Evolutionary conservation across 2,888 invertebrate genomes (phyloP).

Genomic region (Cremastinae sp.): DNA sequence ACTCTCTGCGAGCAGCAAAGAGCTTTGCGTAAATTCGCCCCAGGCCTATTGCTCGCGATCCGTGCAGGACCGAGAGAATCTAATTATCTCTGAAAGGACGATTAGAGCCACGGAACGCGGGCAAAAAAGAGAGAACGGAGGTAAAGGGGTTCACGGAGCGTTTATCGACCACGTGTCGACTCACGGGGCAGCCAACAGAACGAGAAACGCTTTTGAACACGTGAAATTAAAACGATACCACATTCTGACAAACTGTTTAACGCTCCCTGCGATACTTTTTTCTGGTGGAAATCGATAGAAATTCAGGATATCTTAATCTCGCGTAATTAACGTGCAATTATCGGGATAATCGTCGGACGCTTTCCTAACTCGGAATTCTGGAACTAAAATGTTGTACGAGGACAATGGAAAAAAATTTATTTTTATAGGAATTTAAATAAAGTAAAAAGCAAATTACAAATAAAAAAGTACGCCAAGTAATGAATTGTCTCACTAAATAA

Average conservation of each 20-base stretch:
- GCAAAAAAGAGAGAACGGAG: neutral
- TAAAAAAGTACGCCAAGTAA: too few species aligned
- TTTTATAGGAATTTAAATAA: too few species aligned
- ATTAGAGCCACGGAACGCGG: slow-evolving; percentile 37
- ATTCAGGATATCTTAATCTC: slow-evolving; percentile 35
- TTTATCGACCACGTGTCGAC: slow-evolving; percentile 38
- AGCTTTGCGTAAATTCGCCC: slow-evolving; percentile 19
- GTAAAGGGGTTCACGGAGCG: neutral
- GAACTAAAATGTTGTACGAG: too few species aligned
- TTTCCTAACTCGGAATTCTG: too few species aligned
- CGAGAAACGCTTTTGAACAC: too few species aligned
- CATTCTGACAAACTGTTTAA: too few species aligned
- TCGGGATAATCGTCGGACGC: too few species aligned
- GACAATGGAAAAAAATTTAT: too few species aligned
- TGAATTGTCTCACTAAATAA: too few species aligned
- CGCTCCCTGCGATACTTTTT: too few species aligned
- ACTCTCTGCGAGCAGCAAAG: neutral
- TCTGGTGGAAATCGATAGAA: slow-evolving; percentile 1
- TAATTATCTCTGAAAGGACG: slow-evolving; percentile 54
- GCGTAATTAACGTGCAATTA: slow-evolving; percentile 48
- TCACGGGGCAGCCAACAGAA: neutral
- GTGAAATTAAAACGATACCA: too few species aligned
- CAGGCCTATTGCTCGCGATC: slow-evolving; percentile 34
- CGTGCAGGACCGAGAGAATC: slow-evolving; percentile 39
- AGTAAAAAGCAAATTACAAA: too few species aligned